Evolutionary conservation across 2,888 invertebrate genomes (phyloP).

Genomic region (Ophioninae sp.): DNA sequence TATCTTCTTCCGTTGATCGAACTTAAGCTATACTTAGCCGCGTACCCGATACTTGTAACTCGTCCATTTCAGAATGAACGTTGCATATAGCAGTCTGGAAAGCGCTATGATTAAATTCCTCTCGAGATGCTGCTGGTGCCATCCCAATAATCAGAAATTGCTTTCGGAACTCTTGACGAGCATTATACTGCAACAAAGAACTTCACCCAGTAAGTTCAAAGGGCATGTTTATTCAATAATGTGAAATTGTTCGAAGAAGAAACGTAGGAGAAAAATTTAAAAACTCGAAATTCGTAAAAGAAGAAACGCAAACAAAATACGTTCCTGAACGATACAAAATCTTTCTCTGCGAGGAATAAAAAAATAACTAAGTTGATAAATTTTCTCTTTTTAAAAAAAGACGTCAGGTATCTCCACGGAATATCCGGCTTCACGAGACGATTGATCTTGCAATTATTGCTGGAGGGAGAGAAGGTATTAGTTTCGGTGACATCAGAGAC

Average conservation of each 20-base stretch:
- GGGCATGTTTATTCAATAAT: background rate
- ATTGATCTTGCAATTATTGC: conserved; percentile 90
- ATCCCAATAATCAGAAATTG: conserved; percentile 91
- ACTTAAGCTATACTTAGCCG: background rate
- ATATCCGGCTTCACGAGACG: conserved; percentile 95
- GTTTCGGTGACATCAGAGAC: conserved; percentile 85
- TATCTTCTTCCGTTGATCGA: conserved; percentile 53
- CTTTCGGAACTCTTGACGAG: conserved; percentile 90
- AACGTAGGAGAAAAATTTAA: background rate
- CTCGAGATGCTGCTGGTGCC: conserved; percentile 91
- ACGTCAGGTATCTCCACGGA: conserved; percentile 82
- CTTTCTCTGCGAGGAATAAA: background rate
- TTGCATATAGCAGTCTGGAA: conserved; percentile 83
- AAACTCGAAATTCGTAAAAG: background rate
- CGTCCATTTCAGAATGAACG: conserved; percentile 72
- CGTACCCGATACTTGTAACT: conserved; percentile 13
- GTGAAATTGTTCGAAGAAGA: background rate
- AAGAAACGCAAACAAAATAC: no score
- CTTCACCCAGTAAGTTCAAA: conserved; percentile 77
- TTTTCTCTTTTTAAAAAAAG: conserved; percentile 65
- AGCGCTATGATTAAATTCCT: conserved; percentile 91
- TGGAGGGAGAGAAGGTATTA: conserved; percentile 92
- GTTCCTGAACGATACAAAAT: background rate
- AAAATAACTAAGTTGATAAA: background rate
- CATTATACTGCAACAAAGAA: conserved; percentile 86